Evolutionary conservation across 2,888 invertebrate species (phyloP).

Genomic region (Willowsia nigromaculata): DNA sequence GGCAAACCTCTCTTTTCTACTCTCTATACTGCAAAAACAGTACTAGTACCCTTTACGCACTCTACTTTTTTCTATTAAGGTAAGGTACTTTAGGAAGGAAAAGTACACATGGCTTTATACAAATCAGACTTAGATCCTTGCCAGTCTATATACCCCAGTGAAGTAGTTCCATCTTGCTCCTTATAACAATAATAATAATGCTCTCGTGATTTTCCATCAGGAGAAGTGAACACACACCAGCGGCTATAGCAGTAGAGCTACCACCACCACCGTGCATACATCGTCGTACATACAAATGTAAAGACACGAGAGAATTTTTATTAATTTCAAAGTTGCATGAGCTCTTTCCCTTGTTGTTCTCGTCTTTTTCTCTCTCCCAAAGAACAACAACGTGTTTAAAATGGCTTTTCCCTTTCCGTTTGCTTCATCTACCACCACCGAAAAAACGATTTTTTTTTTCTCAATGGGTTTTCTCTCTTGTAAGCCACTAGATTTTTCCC

Average conservation of each 20-base stretch:
- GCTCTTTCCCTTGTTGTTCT: conserved; percentile 54
- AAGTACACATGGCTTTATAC: background rate
- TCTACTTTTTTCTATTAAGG: background rate
- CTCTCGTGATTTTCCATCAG: conserved; percentile 53
- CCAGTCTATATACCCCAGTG: background rate
- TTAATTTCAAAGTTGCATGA: conserved; percentile 77
- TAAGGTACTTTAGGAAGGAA: background rate
- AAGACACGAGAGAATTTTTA: conserved; percentile 72
- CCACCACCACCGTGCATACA: background rate
- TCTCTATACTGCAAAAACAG: background rate
- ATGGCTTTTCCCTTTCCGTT: conserved; percentile 63
- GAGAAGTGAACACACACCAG: conserved; percentile 25
- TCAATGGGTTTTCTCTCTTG: conserved; percentile 33
- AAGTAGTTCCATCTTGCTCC: background rate
- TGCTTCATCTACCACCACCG: conserved; percentile 16
- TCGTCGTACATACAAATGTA: conserved; percentile 1
- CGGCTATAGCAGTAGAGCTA: background rate
- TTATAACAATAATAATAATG: conserved; percentile 6
- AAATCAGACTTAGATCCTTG: background rate
- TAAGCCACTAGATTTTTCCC: conserved; percentile 33
- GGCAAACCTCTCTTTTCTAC: conserved; percentile 2
- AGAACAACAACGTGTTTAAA: conserved; percentile 52
- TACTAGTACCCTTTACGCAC: conserved; percentile 9
- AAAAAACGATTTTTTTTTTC: background rate
- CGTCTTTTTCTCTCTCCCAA: background rate